Base-by-base conservation (phyloP, 2,888 invertebrate genomes). In the Nebria brevicollis region DNA sequence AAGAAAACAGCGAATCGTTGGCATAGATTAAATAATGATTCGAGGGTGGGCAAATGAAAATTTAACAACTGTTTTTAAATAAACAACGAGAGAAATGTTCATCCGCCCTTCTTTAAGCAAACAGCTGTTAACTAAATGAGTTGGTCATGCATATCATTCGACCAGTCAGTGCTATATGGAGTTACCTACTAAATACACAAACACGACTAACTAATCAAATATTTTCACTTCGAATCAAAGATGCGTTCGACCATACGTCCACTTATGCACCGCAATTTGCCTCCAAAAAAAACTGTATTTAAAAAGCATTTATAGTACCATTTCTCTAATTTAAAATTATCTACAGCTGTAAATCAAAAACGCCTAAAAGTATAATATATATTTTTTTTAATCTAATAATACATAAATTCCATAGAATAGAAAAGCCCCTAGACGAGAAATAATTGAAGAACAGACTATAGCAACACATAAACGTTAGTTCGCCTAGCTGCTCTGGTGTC, bases 61-160 rank as follows among this genome's bases (percentile, higher is more conserved):
- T 80, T 80, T 80, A 80, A 80, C 80, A 80, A 80, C 80, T 75
- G 80, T 75, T 75, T 75, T 80, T 80, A 80, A 80, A 64, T 70
- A 43, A 72, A 80, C 75, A 75, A 66, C 70, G 80, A 66, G 20
- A 10, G 70, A 66, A 75, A 66, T 75, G 26, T 54, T 75, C 75
- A 75, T 64, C 42, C 74, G 68, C 73, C 82, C 75, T 77, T 82
- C 81, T 83, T 83, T 83, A 81, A 83, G 82, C 72, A 78, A 82
- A 83, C 76, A 83, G 82, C 83, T 83, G 82, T 83, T 83, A 82
- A 83, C 83, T 82, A 74, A 82, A 81, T 83, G 75, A 82, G 83
- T 83, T 83, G 77, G 77, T 82, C 83, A 77, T 81, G 72, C 78
- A 79, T 76, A 77, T 13, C 34, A 34, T 68, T 6, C 70, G 34